phyloP scores from a whole-genome alignment of 2,888 invertebrate species.

The Geotrupes spiniger region DNA sequence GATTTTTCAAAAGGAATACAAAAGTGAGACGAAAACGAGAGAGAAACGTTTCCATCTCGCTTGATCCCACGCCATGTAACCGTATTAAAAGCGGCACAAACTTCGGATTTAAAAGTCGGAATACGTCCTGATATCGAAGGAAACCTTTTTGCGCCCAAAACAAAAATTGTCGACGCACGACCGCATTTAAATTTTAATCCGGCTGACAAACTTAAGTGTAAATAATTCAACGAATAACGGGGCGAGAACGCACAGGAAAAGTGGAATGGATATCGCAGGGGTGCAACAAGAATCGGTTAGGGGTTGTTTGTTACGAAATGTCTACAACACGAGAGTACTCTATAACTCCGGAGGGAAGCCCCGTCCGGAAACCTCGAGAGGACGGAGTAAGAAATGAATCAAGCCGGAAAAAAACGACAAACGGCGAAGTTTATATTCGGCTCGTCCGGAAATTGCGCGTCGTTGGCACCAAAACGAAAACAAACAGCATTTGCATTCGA shows the following conservation, averaged over 20 bases:
- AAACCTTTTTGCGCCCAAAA: too few species aligned
- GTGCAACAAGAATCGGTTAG: slow-evolving; percentile 5
- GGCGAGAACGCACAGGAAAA: neutral
- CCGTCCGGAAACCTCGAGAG: neutral
- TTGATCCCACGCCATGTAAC: too few species aligned
- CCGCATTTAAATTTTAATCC: too few species aligned
- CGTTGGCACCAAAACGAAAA: too few species aligned
- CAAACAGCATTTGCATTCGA: too few species aligned
- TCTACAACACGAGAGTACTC: neutral
- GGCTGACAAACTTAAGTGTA: neutral
- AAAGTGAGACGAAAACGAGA: neutral
- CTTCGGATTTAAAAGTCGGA: too few species aligned
- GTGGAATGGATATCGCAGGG: neutral
- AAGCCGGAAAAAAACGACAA: neutral
- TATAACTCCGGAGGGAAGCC: slow-evolving; percentile 1
- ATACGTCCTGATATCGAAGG: too few species aligned
- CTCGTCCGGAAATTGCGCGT: too few species aligned
- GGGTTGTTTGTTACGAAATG: neutral
- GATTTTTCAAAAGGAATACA: neutral
- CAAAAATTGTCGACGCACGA: neutral
- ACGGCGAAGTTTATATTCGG: too few species aligned
- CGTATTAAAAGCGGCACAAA: too few species aligned
- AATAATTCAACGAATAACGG: neutral
- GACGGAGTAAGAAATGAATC: neutral
- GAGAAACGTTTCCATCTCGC: neutral